Conservation (phyloP, 2,888 invertebrate genomes). For the Dolomedes plantarius region DNA sequence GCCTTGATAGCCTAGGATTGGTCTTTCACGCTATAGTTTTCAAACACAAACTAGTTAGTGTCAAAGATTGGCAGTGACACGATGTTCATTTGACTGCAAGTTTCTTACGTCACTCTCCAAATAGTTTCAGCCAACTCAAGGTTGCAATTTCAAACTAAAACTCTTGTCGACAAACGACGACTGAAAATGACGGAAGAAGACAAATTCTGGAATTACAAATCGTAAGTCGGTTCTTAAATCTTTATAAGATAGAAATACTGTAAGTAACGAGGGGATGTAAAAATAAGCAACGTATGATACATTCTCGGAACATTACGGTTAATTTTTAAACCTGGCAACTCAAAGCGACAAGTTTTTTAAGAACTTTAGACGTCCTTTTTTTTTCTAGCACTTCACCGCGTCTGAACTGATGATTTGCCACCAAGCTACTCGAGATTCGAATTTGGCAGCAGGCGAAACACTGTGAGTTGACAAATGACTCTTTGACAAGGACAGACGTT, state of each 20-base stretch:
- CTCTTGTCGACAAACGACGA: neutral
- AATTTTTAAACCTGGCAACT: conserved; percentile 1
- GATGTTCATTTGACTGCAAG: no score
- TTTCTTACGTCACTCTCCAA: no score
- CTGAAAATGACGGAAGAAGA: neutral
- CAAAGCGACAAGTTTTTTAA: neutral
- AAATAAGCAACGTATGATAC: neutral
- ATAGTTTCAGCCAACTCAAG: no score
- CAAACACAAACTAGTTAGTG: no score
- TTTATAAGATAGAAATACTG: neutral
- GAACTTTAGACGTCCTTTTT: neutral
- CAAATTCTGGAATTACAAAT: neutral
- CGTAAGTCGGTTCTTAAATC: neutral
- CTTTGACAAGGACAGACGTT: conserved; percentile 59
- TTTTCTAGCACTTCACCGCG: conserved; percentile 36
- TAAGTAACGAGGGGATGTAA: neutral
- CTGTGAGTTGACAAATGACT: conserved; percentile 58
- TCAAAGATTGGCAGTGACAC: no score
- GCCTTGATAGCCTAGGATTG: no score
- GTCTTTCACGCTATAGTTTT: no score
- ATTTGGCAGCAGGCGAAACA: conserved; percentile 42
- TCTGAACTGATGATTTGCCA: conserved; percentile 65
- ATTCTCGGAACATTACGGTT: neutral
- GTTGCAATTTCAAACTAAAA: no score
- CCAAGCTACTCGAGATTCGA: conserved; percentile 45